These are phyloP conservation scores for Diorhabda sublineata DNA, from an alignment of 1,140 invertebrate species.

Conservation along the genomic window DNA sequence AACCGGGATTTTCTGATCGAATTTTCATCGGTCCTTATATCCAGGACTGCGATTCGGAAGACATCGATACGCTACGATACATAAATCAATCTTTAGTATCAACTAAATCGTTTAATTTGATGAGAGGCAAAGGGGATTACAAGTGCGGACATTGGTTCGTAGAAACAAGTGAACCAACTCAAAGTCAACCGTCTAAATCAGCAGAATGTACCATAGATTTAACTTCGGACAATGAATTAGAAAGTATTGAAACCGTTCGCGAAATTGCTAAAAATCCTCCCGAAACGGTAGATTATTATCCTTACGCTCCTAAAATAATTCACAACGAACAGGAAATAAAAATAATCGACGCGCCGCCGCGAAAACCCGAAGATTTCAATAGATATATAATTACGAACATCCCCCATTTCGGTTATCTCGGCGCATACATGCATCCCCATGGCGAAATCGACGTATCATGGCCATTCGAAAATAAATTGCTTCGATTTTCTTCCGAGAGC, in stretches of 20 bases:
- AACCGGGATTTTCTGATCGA: slow-evolving; percentile 28
- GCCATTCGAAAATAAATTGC: slow-evolving; percentile 34
- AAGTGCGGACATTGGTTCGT: slow-evolving; percentile 25
- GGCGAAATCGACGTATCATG: slow-evolving; percentile 32
- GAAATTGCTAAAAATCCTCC: neutral
- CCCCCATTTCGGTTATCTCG: slow-evolving; percentile 37
- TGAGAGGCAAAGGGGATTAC: slow-evolving; percentile 22
- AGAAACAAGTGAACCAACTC: slow-evolving; percentile 8
- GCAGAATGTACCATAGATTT: slow-evolving; percentile 17
- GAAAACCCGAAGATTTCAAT: slow-evolving; percentile 24
- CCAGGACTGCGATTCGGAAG: slow-evolving; percentile 20
- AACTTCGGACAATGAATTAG: slow-evolving; percentile 18
- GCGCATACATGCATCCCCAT: slow-evolving; percentile 26
- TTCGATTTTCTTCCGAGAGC: slow-evolving; percentile 30
- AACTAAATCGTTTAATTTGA: slow-evolving; percentile 28
- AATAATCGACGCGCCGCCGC: slow-evolving; percentile 17
- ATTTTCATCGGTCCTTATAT: slow-evolving; percentile 40
- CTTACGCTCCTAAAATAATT: neutral
- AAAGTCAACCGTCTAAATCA: neutral
- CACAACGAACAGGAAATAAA: neutral
- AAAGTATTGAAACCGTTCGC: neutral
- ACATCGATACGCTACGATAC: slow-evolving; percentile 33
- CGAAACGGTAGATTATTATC: neutral
- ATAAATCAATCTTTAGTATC: slow-evolving; percentile 31
- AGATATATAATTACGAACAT: slow-evolving; percentile 36